Evolutionary conservation across 2,797 vertebrate genomes (phyloP), one percentile per base, ranked within the genome.

Genomic region (Sebastes melanostomus): DNA sequence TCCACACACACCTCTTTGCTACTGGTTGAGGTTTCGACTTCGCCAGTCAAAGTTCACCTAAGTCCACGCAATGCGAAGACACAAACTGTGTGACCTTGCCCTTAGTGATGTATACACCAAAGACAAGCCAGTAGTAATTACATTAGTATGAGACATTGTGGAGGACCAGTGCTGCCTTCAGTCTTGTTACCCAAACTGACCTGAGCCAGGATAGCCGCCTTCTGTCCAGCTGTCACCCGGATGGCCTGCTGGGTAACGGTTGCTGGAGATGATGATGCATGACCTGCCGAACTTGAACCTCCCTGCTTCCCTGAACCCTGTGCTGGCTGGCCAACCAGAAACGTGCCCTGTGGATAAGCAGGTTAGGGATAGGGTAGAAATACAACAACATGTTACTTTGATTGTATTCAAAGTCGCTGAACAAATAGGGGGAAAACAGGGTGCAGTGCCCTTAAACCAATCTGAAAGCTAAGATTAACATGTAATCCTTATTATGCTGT

Each of bases 151-250:
- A 60, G 34, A 68, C 50, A 76, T 2, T 34, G 24, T 5, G 46
- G 12, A 42, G 67, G 62, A 29, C 10, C 24, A 80, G 10, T 29
- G 3, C 50, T 68, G 20, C 50, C 42, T 22, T 72, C 4, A 13
- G 29, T 18, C 20, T 54, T 25, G 27, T 58, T 34, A 7, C 54
- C 10, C 20, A 46, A 13, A 86, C 91, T 92, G 92, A 99, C 98
- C 97, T 99, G 98, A 84, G 98, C 96, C 91, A 99, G 94, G n/a
- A 99, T 96, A 84, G 98, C 96, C 1, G 97, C 97, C 91, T 99
- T 99, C 91, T 98, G 98, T 81, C 98, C 97, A 38, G 98, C 97
- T 79, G 97, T 98, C 78, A 99, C 97, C 88, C 99, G 97, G 11
- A 99, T 92, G 12, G 98, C 96, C 89, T 96, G 96, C 91, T 98